Evolutionary conservation across 2,888 invertebrate species (phyloP).

Genomic region (Agrotis puta): DNA sequence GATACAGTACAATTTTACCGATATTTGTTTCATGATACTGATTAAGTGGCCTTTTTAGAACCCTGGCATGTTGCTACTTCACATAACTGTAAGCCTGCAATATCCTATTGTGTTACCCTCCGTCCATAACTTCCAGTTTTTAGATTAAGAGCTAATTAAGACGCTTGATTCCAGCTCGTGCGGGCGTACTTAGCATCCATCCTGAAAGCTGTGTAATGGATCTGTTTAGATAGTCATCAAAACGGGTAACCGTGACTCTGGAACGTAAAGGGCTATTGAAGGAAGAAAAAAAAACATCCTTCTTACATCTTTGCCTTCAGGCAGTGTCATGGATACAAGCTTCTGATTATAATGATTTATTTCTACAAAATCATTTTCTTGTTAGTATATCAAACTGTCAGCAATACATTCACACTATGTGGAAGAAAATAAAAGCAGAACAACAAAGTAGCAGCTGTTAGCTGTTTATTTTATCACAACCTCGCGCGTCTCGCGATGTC

Average conservation of each 20-base stretch:
- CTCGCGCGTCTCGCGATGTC: background rate
- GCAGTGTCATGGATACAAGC: background rate
- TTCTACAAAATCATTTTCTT: background rate
- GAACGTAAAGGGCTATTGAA: too few species aligned
- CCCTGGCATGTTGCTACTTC: background rate
- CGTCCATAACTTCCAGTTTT: background rate
- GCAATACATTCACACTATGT: constrained; percentile 2
- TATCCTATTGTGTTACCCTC: background rate
- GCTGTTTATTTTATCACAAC: constrained; percentile 14
- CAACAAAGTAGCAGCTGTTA: constrained; percentile 29
- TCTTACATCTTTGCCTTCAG: background rate
- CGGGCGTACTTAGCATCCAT: too few species aligned
- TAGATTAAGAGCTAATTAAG: background rate
- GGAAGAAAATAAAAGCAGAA: background rate
- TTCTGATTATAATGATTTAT: background rate
- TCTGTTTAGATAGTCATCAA: too few species aligned
- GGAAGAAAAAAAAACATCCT: too few species aligned
- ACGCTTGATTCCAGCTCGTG: background rate
- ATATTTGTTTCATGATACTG: too few species aligned
- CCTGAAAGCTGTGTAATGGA: too few species aligned
- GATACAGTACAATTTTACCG: too few species aligned
- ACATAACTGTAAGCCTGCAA: background rate
- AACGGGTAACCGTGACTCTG: too few species aligned
- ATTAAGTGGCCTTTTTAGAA: too few species aligned
- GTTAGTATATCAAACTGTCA: background rate